These are phyloP conservation scores for Synchiropus splendidus DNA, from an alignment of 2,113 vertebrate genomes.

Conservation along the genomic window DNA sequence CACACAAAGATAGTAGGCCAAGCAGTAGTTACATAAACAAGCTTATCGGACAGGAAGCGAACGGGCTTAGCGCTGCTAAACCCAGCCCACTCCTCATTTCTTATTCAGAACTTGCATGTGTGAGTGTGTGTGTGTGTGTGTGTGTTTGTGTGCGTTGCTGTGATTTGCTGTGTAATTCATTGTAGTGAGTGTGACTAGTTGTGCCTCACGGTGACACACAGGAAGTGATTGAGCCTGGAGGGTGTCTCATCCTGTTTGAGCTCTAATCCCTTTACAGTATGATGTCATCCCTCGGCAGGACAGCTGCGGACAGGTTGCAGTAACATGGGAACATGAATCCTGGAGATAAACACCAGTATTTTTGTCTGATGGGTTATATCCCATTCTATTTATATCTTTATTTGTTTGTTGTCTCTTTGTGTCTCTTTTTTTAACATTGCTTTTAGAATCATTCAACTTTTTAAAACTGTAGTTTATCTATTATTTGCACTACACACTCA, in stretches of 20 bases:
- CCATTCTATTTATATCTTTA: no score
- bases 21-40: constrained; percentile 64
- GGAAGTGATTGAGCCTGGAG: constrained; percentile 46
- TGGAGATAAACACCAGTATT: not conserved
- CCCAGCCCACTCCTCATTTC: constrained; percentile 45
- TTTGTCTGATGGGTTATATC: no score
- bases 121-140: constrained; percentile 12
- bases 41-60: constrained; percentile 65
- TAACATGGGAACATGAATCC: constrained; percentile 4
- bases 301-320: not conserved
- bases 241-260: constrained; percentile 29
- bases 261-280: constrained; percentile 45
- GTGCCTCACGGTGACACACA: constrained; percentile 45
- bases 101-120: constrained; percentile 30
- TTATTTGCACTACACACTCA: no score
- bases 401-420: no score
- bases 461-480: no score
- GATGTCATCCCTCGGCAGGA: constrained; percentile 32
- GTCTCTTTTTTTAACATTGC: no score
- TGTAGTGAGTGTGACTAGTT: constrained; percentile 27
- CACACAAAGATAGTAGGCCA: constrained; percentile 33
- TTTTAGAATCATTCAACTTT: no score
- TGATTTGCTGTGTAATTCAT: constrained; percentile 32
- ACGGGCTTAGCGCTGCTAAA: constrained; percentile 53
- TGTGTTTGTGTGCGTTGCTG: constrained; percentile 12